Evolutionary conservation across 2,113 vertebrate genomes (phyloP), one percentile per base, ranked within the genome.

Genomic region (Dipodomys spectabilis): DNA sequence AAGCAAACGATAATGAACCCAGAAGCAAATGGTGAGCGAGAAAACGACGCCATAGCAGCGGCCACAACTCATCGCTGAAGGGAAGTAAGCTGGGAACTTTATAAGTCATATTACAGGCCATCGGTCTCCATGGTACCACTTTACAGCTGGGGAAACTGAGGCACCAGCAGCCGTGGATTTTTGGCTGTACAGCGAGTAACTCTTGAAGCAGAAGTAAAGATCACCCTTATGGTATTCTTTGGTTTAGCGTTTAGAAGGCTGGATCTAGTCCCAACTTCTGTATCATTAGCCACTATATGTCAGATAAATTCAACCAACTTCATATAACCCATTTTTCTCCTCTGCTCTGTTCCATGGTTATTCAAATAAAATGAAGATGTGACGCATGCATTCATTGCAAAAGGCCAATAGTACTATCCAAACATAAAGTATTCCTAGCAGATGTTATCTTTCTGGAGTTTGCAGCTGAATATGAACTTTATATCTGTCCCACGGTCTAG

Each of bases 341-440:
- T 94, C 28, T 86, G 32, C 23, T 64, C 13, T 62, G 12, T 72
- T 88, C 73, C 68, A 89, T 32, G 69, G 10, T 81, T 86, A 75
- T 84, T 88, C 32, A 30, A 85, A 72, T 35, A 94, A 88, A 96
- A 93, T 32, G 10, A 94, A 90, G 67, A 87, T 39, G 12, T 57
- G 23, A 35, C 68, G 77, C 8, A 7, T 45, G 32, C 18, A 19
- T 68, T 86, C 45, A 91, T 45, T 77, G 35, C 45, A 89, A 94
- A 91, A 89, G 27, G 68, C 19, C 83, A 91, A 83, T 11, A 86
- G 28, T 11, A 87, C 23, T 73, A 75, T 78, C 82, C 49, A 80
- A 82, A 92, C 91, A 57, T 79, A 84, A 87, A 85, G 19, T 12
- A 49, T 82, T 74, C n/a, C 39, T 80, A 78, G 28, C 32, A 91